A percentile compares a stretch with the other conserved stretches of the same genome.
Evolutionary conservation across 2,888 invertebrate genomes (phyloP).

Genomic region (Drosophila ezoana): DNA sequence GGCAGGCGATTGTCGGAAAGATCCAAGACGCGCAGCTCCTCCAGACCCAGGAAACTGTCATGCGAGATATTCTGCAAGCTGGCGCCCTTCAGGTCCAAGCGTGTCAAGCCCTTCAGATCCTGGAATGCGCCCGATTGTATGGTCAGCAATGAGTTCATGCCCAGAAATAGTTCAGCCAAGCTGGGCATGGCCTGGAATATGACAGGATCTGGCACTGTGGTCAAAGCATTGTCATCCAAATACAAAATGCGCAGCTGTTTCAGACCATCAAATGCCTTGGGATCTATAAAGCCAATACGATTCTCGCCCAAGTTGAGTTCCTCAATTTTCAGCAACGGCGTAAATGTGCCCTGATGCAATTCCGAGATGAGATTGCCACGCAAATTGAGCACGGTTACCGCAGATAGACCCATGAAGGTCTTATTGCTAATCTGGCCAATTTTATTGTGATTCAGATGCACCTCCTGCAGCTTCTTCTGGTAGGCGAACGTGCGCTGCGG

Average conservation of each 20-base stretch:
- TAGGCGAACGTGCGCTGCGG: constrained; percentile 92
- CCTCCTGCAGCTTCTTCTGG: constrained; percentile 92
- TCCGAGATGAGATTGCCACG: constrained; percentile 93
- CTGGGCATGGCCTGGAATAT: constrained; percentile 90
- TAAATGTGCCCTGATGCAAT: constrained; percentile 90
- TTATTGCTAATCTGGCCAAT: constrained; percentile 92
- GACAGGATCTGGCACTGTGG: constrained; percentile 90
- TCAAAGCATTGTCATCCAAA: constrained; percentile 93
- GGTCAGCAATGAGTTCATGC: constrained; percentile 92
- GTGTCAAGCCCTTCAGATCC: constrained; percentile 91
- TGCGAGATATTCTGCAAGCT: constrained; percentile 92
- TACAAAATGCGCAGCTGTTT: constrained; percentile 91
- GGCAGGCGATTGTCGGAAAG: constrained; percentile 91
- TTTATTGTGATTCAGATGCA: constrained; percentile 94
- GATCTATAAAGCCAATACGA: constrained; percentile 92
- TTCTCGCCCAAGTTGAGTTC: constrained; percentile 95
- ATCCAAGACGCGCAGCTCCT: constrained; percentile 90
- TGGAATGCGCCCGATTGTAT: constrained; percentile 92
- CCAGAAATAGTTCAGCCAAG: constrained; percentile 93
- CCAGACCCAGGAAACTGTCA: constrained; percentile 91
- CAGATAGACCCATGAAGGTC: constrained; percentile 92
- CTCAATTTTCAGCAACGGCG: constrained; percentile 90
- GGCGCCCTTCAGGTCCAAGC: constrained; percentile 92
- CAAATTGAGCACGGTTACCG: constrained; percentile 92
- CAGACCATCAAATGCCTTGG: constrained; percentile 91